Evolutionary conservation across 2,888 invertebrate genomes (phyloP).

Genomic region (Ypsolopha scabrella): DNA sequence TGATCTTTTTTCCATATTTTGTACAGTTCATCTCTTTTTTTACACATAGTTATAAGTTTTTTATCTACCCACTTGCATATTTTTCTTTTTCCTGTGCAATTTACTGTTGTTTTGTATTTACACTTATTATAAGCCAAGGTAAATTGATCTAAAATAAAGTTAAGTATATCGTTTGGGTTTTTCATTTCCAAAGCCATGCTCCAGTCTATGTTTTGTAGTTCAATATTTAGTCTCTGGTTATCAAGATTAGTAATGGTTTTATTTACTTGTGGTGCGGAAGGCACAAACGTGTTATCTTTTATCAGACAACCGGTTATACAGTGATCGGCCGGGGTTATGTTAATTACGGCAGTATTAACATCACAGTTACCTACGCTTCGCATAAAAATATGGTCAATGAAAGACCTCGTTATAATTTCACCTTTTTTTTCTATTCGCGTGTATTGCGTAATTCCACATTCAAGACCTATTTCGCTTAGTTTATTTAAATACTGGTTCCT

Average conservation of each 20-base stretch:
- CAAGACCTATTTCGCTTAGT: conserved; percentile 3
- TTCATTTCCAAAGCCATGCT: neutral
- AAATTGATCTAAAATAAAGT: conserved; percentile 1
- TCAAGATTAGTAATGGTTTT: neutral
- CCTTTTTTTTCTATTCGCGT: conserved; percentile 8
- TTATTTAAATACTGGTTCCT: conserved; percentile 2
- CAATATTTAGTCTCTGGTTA: neutral
- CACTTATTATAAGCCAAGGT: neutral
- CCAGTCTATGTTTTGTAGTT: conserved; percentile 4
- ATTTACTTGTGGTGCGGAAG: too few species aligned
- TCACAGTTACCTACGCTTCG: too few species aligned
- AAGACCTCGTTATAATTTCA: conserved; percentile 5
- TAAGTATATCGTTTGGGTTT: conserved; percentile 2
- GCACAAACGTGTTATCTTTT: too few species aligned
- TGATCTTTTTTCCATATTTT: conserved; percentile 2
- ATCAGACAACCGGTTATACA: too few species aligned
- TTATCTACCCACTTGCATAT: conserved; percentile 5
- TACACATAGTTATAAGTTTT: conserved; percentile 5
- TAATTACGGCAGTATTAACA: too few species aligned
- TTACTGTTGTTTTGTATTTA: neutral
- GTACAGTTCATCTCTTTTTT: conserved; percentile 5
- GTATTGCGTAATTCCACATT: conserved; percentile 6
- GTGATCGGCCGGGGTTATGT: too few species aligned
- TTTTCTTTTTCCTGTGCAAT: neutral
- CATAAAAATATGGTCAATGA: conserved; percentile 10